Evolutionary conservation across 2,888 invertebrate genomes (phyloP), one percentile per base, ranked within the genome.

Genomic region (Drosophila picticornis): DNA sequence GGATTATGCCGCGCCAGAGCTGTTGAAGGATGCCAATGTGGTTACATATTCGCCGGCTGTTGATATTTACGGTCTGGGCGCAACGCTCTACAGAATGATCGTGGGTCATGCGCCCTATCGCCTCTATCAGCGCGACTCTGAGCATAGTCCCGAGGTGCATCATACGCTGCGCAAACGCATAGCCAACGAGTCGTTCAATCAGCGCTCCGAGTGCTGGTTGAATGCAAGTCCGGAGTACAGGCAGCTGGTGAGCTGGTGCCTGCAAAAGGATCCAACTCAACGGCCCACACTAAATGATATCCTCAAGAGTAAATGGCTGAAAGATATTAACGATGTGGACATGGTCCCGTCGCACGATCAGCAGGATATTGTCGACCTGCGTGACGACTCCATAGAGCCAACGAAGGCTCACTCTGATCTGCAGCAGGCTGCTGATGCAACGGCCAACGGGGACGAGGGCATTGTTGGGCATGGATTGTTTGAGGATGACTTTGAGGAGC

Each of bases 21-120:
- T 99, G 16, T 94, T 99, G 31, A 78, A 90, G 75, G 85, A 94
- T 29, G 81, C 91, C 27, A 91, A 91, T 63, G 78, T 81, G 50
- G 91, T 87, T 27, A 86, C 69, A 4, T 99, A 99, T 94, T 97
- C 98, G 78, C 96, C 98, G 92, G 96, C 97, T 90, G 98, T 98
- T 94, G 99, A 99, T 94, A 94, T 99, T 70, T 99, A 99, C 98
- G 98, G 98, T 82, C 94, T 99, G 0, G 99, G 99, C 0, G 98
- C 98, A 2, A 97, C 99, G 79, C 94, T 98, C 53, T 95, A 94
- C 78, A 93, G 94, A 36, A 94, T 95, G 94, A 93, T 99, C 55
- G 96, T 97, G 73, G 99, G 99, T 0, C 95, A 96, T 88, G 96
- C 97, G 0, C 98, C 99, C 0, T 99, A 98, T 94, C 91, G 93